Evolutionary conservation across 2,113 vertebrate species (phyloP).

Genomic region (Centropus unirufus): DNA sequence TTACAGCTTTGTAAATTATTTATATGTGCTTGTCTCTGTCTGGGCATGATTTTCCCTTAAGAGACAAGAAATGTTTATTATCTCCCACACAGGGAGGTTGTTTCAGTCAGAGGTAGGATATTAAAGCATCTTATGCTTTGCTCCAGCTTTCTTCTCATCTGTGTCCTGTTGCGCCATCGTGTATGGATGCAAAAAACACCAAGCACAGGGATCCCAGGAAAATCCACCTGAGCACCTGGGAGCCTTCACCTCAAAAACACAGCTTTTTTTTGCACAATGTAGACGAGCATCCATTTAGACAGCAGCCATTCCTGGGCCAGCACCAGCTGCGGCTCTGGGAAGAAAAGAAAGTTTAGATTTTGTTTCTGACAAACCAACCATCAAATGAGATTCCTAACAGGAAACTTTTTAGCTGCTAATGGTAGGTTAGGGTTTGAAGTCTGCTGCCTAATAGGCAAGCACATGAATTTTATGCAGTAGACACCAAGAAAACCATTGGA

Average conservation of each 20-base stretch:
- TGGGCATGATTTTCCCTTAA: constrained; percentile 75
- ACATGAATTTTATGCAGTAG: background rate
- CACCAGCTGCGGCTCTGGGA: rapidly evolving
- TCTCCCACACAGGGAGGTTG: constrained; percentile 67
- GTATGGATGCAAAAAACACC: background rate
- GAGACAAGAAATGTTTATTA: constrained; percentile 76
- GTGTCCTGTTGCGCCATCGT: background rate
- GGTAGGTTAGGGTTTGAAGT: background rate
- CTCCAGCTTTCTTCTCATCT: constrained; percentile 17
- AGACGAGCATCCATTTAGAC: background rate
- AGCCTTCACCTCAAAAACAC: background rate
- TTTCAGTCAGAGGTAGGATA: constrained; percentile 64
- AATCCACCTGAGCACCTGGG: background rate
- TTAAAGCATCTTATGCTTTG: constrained; percentile 36
- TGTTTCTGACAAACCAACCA: rapidly evolving
- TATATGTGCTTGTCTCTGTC: constrained; percentile 77
- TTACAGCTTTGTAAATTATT: constrained; percentile 85
- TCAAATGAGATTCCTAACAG: background rate
- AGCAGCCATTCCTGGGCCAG: background rate
- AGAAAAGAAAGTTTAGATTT: background rate
- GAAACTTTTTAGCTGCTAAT: background rate
- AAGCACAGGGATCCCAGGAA: background rate
- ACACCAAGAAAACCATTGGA: background rate
- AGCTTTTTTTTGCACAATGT: background rate
- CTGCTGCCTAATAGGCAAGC: background rate